Evolutionary conservation across 2,888 invertebrate species (phyloP).

Genomic region (Sesia apiformis): DNA sequence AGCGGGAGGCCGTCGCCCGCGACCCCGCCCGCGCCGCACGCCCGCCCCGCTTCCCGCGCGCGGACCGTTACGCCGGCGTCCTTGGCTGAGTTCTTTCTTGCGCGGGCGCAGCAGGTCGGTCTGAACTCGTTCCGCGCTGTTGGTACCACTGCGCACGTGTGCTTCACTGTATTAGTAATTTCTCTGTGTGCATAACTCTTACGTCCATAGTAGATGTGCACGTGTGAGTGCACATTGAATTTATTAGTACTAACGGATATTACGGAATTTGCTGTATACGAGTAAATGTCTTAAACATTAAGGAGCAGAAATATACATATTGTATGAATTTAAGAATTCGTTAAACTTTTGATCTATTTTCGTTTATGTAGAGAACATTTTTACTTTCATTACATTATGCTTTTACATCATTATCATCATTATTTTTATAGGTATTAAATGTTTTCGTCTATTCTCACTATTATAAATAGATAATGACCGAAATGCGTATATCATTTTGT

Average conservation of each 20-base stretch:
- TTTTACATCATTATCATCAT: no score
- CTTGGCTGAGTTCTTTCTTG: conserved; percentile 71
- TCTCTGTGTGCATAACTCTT: conserved; percentile 13
- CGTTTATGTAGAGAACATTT: no score
- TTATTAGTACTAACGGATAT: conserved; percentile 66
- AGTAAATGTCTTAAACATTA: neutral
- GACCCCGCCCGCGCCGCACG: conserved; percentile 12
- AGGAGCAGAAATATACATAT: neutral
- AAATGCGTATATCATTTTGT: no score
- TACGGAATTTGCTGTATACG: conserved; percentile 49
- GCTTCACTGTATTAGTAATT: conserved; percentile 25
- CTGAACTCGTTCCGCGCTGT: conserved; percentile 63
- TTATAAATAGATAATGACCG: no score
- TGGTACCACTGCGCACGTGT: conserved; percentile 51
- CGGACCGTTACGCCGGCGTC: conserved; percentile 69
- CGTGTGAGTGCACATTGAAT: conserved; percentile 39
- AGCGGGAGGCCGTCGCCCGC: conserved; percentile 25
- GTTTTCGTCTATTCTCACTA: no score
- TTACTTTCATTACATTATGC: no score
- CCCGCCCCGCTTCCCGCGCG: conserved; percentile 14
- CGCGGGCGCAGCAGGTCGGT: conserved; percentile 62
- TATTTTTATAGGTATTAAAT: no score
- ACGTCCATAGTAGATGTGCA: conserved; percentile 8
- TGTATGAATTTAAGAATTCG: no score
- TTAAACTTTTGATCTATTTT: no score